These are phyloP conservation scores for Simalia tracyae DNA, from an alignment of 2,797 vertebrate genomes.

Conservation along the genomic window DNA sequence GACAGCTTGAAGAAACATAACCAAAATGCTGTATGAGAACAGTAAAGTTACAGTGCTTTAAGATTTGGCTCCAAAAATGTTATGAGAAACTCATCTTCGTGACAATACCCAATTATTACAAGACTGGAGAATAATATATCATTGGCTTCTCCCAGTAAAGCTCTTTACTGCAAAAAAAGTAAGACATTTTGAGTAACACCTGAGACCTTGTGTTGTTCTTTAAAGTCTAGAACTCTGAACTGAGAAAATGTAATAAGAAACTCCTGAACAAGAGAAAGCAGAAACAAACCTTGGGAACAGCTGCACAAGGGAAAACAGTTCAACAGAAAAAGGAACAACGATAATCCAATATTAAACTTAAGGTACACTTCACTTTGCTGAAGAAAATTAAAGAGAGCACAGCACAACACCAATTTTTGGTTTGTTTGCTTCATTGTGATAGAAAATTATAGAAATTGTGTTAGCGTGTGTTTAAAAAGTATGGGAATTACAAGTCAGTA, in stretches of 20 bases:
- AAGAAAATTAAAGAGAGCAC: not conserved
- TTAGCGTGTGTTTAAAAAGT: not conserved
- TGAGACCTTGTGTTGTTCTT: not conserved
- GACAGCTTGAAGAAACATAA: not conserved
- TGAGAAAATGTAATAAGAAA: not conserved
- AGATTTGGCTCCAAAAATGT: not conserved
- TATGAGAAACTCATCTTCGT: not conserved
- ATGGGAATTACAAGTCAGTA: not conserved
- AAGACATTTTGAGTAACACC: not conserved
- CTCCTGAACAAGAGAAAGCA: not conserved
- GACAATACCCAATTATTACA: not conserved
- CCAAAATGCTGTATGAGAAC: not conserved
- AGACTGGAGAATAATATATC: not conserved
- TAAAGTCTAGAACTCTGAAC: not conserved
- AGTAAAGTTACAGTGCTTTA: not conserved
- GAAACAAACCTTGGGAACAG: not conserved
- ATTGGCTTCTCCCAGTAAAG: not conserved
- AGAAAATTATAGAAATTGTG: not conserved
- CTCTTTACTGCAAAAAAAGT: not conserved
- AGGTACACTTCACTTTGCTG: not conserved
- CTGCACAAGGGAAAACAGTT: too few relatives aligned
- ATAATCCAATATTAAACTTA: not conserved
- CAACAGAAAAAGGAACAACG: not conserved
- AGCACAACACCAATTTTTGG: not conserved
- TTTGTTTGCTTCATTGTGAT: not conserved